Evolutionary conservation across 2,113 vertebrate species (phyloP).

Genomic region (Stictonetta naevosa): DNA sequence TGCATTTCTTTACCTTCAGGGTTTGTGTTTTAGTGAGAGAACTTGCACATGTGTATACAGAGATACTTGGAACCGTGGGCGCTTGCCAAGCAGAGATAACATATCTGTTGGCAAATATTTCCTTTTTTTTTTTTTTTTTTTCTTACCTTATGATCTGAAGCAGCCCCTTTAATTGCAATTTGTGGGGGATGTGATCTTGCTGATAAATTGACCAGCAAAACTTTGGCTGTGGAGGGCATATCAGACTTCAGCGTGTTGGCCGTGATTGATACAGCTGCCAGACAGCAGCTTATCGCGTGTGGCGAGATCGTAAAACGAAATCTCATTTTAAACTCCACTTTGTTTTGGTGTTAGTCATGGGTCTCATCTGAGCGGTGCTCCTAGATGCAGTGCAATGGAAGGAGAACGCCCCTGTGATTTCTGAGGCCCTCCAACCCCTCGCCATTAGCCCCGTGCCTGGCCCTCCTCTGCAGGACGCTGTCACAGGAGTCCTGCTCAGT

Average conservation of each 20-base stretch:
- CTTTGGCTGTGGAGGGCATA: neutral
- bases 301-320: neutral
- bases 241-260: neutral
- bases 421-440: neutral
- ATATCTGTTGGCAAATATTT: neutral
- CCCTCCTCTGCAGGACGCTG: rapidly evolving
- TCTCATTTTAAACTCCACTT: neutral
- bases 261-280: neutral
- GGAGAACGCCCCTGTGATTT: neutral
- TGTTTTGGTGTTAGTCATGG: neutral
- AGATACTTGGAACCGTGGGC: neutral
- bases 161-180: neutral
- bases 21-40: neutral
- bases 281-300: rapidly evolving
- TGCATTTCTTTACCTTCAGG: neutral
- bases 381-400: neutral
- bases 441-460: rapidly evolving
- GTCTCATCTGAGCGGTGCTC: neutral
- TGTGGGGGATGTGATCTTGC: neutral
- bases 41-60: neutral
- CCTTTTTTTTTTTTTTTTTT: neutral
- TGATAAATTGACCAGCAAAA: neutral
- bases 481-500: rapidly evolving
- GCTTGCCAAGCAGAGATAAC: neutral
- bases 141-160: neutral